A percentile compares a stretch with the other conserved stretches of the same genome.
These are phyloP conservation scores for Lymantria dispar DNA, from an alignment of 2,888 invertebrate species.

Conservation along the genomic window DNA sequence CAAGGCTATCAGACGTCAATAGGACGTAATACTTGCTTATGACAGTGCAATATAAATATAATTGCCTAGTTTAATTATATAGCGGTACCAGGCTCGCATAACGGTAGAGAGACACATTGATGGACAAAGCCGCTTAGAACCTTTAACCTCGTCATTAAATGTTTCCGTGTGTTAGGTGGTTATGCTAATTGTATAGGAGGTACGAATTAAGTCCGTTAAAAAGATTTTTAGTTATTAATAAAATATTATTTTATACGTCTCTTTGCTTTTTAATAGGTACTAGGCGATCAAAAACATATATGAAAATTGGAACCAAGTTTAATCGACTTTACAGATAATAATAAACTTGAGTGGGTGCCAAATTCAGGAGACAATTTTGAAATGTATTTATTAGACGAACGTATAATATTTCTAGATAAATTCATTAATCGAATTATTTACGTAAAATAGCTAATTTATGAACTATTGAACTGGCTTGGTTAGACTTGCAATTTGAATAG, in stretches of 20 bases:
- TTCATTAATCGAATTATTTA: no score
- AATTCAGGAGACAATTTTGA: no score
- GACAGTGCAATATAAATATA: conserved; percentile 35
- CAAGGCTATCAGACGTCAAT: conserved; percentile 4
- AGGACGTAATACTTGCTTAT: conserved; percentile 17
- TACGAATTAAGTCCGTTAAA: conserved; percentile 4
- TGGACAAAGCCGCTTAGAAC: conserved; percentile 49
- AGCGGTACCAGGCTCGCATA: conserved; percentile 54
- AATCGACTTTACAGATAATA: no score
- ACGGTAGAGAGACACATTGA: conserved; percentile 33
- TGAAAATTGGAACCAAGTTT: no score
- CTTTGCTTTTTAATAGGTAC: no score
- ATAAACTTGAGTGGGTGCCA: no score
- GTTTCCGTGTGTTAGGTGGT: conserved; percentile 39
- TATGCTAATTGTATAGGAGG: conserved; percentile 39
- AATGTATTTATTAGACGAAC: no score
- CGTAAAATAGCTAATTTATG: no score
- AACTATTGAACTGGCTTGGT: no score
- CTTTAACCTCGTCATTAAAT: conserved; percentile 51
- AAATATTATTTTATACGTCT: not conserved
- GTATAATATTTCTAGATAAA: no score
- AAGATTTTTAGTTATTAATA: not conserved
- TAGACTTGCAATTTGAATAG: no score
- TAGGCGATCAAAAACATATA: no score
- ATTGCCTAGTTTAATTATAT: conserved; percentile 51